Percentiles rank a stretch among this genome's conserved stretches.
These are phyloP conservation scores for Ophion slaviceki DNA, from an alignment of 2,888 invertebrate species.

Conservation along the genomic window DNA sequence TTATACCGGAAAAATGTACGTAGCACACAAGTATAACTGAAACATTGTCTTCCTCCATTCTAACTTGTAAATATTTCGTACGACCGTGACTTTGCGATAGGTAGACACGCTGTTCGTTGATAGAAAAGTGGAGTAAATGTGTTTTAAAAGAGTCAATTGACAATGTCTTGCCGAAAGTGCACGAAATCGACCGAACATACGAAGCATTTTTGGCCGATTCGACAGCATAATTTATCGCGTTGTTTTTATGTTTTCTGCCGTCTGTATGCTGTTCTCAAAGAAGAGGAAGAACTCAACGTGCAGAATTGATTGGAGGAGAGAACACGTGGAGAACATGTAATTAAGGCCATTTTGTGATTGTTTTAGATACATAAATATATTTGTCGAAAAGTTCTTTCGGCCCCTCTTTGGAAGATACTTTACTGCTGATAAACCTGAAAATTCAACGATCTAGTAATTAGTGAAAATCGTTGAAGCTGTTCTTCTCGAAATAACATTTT, in stretches of 20 bases:
- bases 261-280: too few relatives aligned
- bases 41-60: constrained; percentile 12
- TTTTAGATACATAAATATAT: too few relatives aligned
- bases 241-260: too few relatives aligned
- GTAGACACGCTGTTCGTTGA: background rate
- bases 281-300: background rate
- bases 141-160: constrained; percentile 4
- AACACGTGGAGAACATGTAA: too few relatives aligned
- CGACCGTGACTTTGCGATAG: background rate
- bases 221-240: background rate
- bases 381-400: too few relatives aligned
- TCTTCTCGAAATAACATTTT: too few relatives aligned
- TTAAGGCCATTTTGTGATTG: too few relatives aligned
- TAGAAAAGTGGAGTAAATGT: background rate
- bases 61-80: constrained; percentile 20
- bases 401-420: too few relatives aligned
- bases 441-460: too few relatives aligned
- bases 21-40: background rate
- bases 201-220: constrained; percentile 4
- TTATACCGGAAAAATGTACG: background rate
- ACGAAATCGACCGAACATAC: background rate
- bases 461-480: too few relatives aligned
- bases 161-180: constrained; percentile 1
- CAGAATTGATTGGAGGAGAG: too few relatives aligned
- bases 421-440: too few relatives aligned